phyloP scores from a whole-genome alignment of 2,888 invertebrate species.

The Caenorhabditis parvicauda region DNA sequence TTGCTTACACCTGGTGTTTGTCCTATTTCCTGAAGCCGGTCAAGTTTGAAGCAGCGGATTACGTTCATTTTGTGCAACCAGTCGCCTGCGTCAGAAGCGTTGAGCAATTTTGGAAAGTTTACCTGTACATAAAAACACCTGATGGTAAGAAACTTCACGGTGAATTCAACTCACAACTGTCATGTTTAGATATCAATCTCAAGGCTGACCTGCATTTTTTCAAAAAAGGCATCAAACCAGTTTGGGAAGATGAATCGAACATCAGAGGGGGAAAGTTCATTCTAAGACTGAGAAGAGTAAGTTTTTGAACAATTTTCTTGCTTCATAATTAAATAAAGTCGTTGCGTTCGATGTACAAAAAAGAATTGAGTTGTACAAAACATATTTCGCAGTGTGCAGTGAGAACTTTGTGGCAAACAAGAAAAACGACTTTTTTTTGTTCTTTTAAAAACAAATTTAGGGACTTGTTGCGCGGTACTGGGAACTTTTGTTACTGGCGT shows the following conservation, averaged over 20 bases:
- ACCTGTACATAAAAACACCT: slow-evolving; percentile 68
- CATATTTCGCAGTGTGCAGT: background rate
- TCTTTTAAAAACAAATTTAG: too few relatives aligned
- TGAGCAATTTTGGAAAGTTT: slow-evolving; percentile 96
- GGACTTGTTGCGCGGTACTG: slow-evolving; percentile 74
- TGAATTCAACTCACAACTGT: slow-evolving; percentile 7
- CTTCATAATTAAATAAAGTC: background rate
- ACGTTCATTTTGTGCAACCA: slow-evolving; percentile 43
- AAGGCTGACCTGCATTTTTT: slow-evolving; percentile 92
- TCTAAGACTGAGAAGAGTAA: slow-evolving; percentile 77
- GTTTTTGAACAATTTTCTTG: background rate
- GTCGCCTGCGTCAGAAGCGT: slow-evolving; percentile 65
- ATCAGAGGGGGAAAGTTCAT: slow-evolving; percentile 97
- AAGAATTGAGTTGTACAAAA: background rate
- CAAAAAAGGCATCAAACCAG: slow-evolving; percentile 95
- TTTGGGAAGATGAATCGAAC: slow-evolving; percentile 99
- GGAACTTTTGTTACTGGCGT: slow-evolving; percentile 97
- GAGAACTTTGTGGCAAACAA: background rate
- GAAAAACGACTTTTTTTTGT: background rate
- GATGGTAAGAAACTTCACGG: too few relatives aligned
- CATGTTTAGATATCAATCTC: slow-evolving; percentile 77
- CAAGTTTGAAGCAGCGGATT: slow-evolving; percentile 60
- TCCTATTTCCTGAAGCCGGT: slow-evolving; percentile 60
- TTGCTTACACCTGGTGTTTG: slow-evolving; percentile 55
- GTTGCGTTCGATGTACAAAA: background rate